phyloP scores from a whole-genome alignment of 2,113 vertebrate genomes.

The Cyrtonyx montezumae region DNA sequence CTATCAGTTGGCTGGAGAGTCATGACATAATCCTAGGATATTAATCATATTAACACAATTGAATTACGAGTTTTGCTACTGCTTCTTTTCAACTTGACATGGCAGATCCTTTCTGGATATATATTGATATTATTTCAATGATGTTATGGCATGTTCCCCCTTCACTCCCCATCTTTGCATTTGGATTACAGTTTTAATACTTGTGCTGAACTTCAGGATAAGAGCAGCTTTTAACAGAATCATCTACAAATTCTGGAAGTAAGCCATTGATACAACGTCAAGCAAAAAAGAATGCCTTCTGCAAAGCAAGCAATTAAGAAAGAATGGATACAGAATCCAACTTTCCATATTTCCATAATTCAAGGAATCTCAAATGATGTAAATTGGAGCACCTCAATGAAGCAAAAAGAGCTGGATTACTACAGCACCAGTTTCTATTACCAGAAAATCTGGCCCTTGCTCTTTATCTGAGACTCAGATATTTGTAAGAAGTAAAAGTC shows the following conservation, averaged over 20 bases:
- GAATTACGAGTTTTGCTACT: not conserved
- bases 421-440: not conserved
- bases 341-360: not conserved
- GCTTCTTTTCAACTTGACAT: not conserved
- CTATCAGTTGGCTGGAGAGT: not conserved
- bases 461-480: not conserved
- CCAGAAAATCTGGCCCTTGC: not conserved
- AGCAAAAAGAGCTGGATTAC: not conserved
- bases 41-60: rapidly evolving
- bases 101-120: not conserved
- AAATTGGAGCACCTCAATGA: not conserved
- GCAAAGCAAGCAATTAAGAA: not conserved
- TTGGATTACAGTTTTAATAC: not conserved
- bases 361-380: not conserved
- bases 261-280: not conserved
- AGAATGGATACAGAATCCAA: not conserved
- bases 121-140: not conserved
- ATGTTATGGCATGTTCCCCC: not conserved
- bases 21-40: not conserved
- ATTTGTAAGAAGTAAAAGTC: not conserved
- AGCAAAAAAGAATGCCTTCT: not conserved
- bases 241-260: not conserved
- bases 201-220: not conserved
- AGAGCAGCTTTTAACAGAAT: not conserved
- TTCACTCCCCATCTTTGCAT: not conserved